Evolutionary conservation across 2,888 invertebrate species (phyloP).

Genomic region (Anagyrus pseudococci): DNA sequence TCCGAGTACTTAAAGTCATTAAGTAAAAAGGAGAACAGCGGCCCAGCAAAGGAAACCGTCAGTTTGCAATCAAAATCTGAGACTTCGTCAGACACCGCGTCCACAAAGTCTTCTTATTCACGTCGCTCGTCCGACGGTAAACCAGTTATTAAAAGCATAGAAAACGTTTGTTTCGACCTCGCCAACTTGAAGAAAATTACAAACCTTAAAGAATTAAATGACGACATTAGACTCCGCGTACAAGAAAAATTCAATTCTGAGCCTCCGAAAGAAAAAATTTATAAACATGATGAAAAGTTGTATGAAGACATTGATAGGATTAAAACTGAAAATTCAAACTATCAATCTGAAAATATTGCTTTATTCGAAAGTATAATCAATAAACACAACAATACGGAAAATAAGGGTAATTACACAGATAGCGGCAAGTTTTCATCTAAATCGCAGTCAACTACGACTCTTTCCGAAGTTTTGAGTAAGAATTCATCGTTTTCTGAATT

Average conservation of each 20-base stretch:
- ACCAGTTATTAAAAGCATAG: constrained; percentile 21
- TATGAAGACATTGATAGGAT: neutral
- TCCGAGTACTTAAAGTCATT: neutral
- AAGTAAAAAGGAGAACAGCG: neutral
- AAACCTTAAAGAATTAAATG: neutral
- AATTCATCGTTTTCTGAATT: too few species aligned
- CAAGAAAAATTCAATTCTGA: neutral
- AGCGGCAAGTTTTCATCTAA: too few species aligned
- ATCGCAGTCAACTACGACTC: too few species aligned
- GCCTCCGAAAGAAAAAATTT: neutral
- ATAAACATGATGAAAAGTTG: neutral
- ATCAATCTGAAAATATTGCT: neutral
- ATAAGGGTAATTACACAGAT: too few species aligned
- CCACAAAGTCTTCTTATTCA: neutral
- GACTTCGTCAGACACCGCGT: neutral
- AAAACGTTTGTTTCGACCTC: constrained; percentile 22
- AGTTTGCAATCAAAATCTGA: neutral
- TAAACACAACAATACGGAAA: too few species aligned
- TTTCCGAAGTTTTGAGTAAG: too few species aligned
- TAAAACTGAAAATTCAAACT: neutral
- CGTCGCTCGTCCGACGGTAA: neutral
- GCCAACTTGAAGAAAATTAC: neutral
- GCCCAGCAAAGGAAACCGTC: neutral
- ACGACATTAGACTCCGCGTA: neutral
- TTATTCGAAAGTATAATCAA: neutral